Base-by-base conservation (phyloP, 1,140 invertebrate species). In the Micrasema minimum region DNA sequence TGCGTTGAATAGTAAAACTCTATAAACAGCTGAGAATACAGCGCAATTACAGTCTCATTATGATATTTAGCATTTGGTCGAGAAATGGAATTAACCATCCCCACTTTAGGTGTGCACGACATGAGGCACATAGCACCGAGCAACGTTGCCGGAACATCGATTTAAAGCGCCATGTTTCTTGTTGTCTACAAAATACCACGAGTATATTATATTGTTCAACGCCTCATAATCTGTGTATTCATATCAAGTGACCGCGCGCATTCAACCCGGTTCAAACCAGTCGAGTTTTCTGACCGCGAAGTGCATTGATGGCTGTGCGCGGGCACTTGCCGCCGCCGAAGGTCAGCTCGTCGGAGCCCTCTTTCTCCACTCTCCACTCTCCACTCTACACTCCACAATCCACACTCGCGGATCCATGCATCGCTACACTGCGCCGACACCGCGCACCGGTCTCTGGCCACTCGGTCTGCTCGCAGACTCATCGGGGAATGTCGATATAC, bases 181-280 rank as follows among this genome's bases (percentile, higher is more conserved):
- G 55, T 59, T 59, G 55, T 59, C 38, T 59, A 59, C 55, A 59
- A 59, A 59, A 2, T 35, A 16, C 37, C 51, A 9, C n/a, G 51
- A 18, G 26, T 31, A 7, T 31, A 31, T 31, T 31, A 59, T 59
- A 59, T 59, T 59, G 37, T 59, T 38, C 16, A 59, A 41, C 55
- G 55, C 55, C 37, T 41, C 55, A 43, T 59, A 59, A 64, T 64
- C 59, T 23, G 43, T 64, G 59, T 64, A 64, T 46, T 64, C 41
- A 46, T 64, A 46, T 64, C 23, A 20, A 64, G 26, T 62, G 59
- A 46, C 43, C 43, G 59, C 59, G 59, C 59, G 59, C 59, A 64
- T 46, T 64, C 59, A 64, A 64, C 59, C 43, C 59, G 59, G 22
- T 48, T 31, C 2, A 64, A 64, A 64, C 59, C 59, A 64, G 59